Evolutionary conservation across 1,140 invertebrate genomes (phyloP), one percentile per base, ranked within the genome.

Genomic region (Trichogramma pretiosum): DNA sequence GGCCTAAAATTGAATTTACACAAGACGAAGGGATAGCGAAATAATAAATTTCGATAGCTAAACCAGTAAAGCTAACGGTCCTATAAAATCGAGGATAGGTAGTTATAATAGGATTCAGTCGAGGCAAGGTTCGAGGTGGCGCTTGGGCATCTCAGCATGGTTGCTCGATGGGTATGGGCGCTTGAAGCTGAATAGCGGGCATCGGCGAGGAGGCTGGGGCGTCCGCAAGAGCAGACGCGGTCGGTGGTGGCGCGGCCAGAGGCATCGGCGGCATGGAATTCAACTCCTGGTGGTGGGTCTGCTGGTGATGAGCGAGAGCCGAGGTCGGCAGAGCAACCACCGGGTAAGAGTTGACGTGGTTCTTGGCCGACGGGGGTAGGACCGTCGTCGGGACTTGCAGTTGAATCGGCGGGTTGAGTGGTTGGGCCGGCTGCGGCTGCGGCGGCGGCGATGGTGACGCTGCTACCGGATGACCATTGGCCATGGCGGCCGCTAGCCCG

Each of bases 401-500:
- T n/a, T n/a, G n/a, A n/a, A n/a, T n/a, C n/a, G n/a, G n/a, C n/a
- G n/a, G n/a, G n/a, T n/a, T n/a, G n/a, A n/a, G n/a, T n/a, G n/a
- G n/a, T n/a, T n/a, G n/a, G n/a, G n/a, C n/a, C n/a, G n/a, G n/a
- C n/a, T n/a, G 17, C 14, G 33, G 5, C 33, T 11, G 5, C 7
- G 33, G 5, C 33, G 26, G 24, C 11, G 16, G 28, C 18, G 17
- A 11, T 16, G 17, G 33, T 42, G 40, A 21, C 10, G 40, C 33
- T 50, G 33, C 16, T 5, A 22, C 8, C 16, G 19, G 42, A 16
- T 33, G 41, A 21, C 18, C 18, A 16, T 43, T 32, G 44, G 40
- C 23, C 28, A 28, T 36, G 38, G 43, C 38, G 43, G 54, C 64
- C 24, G 24, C 5, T 28, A 11, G 24, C 24, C 24, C 24, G 11